Conservation (phyloP, 2,797 vertebrate species). For the Acanthiza pusilla region DNA sequence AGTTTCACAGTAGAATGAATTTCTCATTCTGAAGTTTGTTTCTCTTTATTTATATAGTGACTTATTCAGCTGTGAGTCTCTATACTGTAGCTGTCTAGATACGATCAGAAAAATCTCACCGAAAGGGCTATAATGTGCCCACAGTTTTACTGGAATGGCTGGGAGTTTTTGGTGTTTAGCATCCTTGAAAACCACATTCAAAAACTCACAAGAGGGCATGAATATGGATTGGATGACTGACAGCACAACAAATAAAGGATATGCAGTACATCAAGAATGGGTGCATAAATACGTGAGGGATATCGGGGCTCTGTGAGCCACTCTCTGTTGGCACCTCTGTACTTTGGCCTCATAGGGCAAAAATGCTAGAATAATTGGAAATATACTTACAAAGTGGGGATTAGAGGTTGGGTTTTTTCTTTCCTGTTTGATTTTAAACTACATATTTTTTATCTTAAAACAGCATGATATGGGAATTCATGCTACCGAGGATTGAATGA, state of each 20-base stretch:
- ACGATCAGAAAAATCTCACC: background rate
- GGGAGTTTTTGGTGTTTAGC: background rate
- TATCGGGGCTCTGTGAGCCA: background rate
- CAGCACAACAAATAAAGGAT: background rate
- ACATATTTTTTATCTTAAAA: background rate
- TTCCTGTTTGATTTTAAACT: background rate
- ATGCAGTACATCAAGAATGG: background rate
- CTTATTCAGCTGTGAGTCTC: background rate
- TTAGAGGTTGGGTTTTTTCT: background rate
- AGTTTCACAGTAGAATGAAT: background rate
- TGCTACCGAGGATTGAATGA: background rate
- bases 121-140: background rate
- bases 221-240: background rate
- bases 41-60: background rate
- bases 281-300: fast-evolving
- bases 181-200: background rate
- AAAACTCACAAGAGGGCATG: background rate
- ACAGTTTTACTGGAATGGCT: background rate
- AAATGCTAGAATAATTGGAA: background rate
- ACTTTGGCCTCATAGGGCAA: fast-evolving
- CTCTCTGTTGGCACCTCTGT: background rate
- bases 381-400: background rate
- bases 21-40: background rate
- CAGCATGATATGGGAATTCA: background rate
- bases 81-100: background rate